These are phyloP conservation scores for Genyomyrus donnyi DNA, from an alignment of 2,113 vertebrate species.

Conservation along the genomic window DNA sequence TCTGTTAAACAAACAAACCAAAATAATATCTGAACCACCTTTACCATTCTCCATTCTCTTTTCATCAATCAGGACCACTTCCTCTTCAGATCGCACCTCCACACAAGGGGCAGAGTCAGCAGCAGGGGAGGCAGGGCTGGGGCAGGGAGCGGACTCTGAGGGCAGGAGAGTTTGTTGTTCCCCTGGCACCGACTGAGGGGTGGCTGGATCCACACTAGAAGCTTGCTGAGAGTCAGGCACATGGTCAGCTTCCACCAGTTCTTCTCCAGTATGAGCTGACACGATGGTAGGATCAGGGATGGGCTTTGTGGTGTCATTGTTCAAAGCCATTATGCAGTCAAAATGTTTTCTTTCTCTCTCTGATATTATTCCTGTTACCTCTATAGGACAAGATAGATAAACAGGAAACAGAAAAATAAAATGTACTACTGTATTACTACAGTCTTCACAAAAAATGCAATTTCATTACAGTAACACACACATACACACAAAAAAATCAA, in stretches of 20 bases:
- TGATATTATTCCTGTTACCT: slow-evolving; percentile 11
- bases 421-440: neutral
- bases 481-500: neutral
- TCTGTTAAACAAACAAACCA: neutral
- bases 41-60: slow-evolving; percentile 60
- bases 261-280: slow-evolving; percentile 44
- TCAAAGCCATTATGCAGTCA: slow-evolving; percentile 40
- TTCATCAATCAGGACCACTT: slow-evolving; percentile 60
- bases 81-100: slow-evolving; percentile 45
- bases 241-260: slow-evolving; percentile 49
- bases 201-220: slow-evolving; percentile 23
- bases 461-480: neutral
- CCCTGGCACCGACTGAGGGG: slow-evolving; percentile 23
- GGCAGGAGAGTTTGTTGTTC: slow-evolving; percentile 21
- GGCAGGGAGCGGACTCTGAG: slow-evolving; percentile 41
- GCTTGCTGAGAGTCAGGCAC: slow-evolving; percentile 28
- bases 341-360: slow-evolving; percentile 19
- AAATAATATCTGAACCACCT: neutral
- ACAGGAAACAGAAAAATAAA: slow-evolving; percentile 11
- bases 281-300: slow-evolving; percentile 27
- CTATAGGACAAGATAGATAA: slow-evolving; percentile 25
- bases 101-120: slow-evolving; percentile 39
- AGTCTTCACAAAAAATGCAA: neutral
- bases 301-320: slow-evolving; percentile 28
- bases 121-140: slow-evolving; percentile 33